Evolutionary conservation across 2,113 vertebrate genomes (phyloP).

Genomic region (Anguilla rostrata): DNA sequence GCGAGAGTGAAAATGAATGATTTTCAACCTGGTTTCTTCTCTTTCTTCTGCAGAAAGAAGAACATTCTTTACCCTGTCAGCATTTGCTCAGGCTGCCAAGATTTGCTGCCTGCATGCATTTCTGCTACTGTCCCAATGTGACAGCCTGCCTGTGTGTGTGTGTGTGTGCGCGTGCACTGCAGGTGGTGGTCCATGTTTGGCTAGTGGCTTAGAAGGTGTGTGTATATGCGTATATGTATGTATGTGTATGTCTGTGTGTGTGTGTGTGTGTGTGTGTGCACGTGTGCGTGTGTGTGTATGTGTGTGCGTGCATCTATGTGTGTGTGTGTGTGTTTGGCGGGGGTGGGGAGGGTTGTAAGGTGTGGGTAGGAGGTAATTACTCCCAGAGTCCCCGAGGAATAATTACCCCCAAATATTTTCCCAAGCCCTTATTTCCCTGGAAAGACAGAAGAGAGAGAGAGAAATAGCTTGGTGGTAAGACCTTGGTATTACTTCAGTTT

Average conservation of each 20-base stretch:
- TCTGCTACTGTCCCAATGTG: background rate
- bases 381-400: constrained; percentile 68
- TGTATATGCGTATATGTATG: background rate
- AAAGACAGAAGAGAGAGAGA: constrained; percentile 30
- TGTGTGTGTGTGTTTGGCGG: background rate
- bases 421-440: constrained; percentile 35
- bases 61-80: background rate
- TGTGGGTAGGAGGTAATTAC: constrained; percentile 59
- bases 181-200: background rate
- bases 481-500: too few species aligned
- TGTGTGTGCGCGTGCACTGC: background rate
- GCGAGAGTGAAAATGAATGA: background rate
- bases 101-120: background rate
- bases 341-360: constrained; percentile 33
- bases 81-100: background rate
- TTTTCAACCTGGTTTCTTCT: background rate
- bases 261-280: background rate
- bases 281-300: constrained; percentile 1
- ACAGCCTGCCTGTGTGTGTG: background rate
- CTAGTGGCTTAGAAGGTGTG: background rate
- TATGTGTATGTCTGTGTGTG: background rate
- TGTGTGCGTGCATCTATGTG: background rate
- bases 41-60: background rate
- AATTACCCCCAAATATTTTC: constrained; percentile 59
- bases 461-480: constrained; percentile 21